phyloP scores from a whole-genome alignment of 2,113 vertebrate genomes.

The Propithecus coquereli region DNA sequence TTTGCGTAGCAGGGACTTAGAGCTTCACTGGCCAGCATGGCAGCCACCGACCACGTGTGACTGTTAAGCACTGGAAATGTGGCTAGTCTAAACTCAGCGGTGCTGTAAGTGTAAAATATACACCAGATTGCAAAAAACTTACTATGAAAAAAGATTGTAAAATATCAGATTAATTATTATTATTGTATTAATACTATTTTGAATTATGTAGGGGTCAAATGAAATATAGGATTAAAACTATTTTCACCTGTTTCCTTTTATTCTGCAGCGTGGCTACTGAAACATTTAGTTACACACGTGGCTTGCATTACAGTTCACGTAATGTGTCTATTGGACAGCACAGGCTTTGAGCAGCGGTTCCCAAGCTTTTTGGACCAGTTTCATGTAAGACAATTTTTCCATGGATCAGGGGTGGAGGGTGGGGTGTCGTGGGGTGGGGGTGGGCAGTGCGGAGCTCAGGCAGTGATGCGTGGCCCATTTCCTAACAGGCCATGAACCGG shows the following conservation, averaged over 20 bases:
- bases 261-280: not conserved
- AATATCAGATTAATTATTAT: not conserved
- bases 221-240: not conserved
- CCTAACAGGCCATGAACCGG: too few species aligned
- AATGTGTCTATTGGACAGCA: not conserved
- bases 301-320: not conserved
- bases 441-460: too few species aligned
- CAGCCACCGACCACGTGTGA: fast-evolving
- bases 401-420: too few species aligned
- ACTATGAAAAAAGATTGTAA: not conserved
- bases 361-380: too few species aligned
- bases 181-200: not conserved
- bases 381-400: too few species aligned
- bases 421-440: too few species aligned
- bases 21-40: fast-evolving
- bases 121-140: not conserved
- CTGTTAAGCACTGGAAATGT: not conserved
- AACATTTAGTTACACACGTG: not conserved
- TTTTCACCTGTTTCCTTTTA: not conserved
- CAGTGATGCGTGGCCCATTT: too few species aligned
- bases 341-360: not conserved
- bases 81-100: not conserved
- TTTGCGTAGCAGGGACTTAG: not conserved
- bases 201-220: not conserved
- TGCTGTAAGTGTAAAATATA: not conserved